phyloP scores from a whole-genome alignment of 2,797 vertebrate species.

The Manis crassicaudata region DNA sequence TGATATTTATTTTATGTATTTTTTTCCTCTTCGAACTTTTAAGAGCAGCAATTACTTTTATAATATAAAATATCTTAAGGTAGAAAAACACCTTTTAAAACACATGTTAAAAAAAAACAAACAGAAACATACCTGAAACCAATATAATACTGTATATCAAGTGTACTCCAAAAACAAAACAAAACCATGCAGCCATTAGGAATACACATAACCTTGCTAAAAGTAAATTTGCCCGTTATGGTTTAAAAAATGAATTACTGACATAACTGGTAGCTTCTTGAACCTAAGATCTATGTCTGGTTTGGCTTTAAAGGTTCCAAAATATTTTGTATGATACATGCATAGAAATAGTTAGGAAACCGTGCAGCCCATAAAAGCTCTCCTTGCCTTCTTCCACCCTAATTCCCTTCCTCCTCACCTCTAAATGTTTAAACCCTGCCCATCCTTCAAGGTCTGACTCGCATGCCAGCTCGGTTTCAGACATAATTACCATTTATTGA shows the following conservation, averaged over 20 bases:
- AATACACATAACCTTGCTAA: background rate
- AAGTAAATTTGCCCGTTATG: background rate
- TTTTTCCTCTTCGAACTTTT: background rate
- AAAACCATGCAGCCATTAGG: background rate
- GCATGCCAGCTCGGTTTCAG: background rate
- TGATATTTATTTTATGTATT: background rate
- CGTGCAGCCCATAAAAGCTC: background rate
- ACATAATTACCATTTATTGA: background rate
- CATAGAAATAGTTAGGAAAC: background rate
- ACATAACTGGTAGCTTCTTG: background rate
- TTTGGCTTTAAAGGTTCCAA: background rate
- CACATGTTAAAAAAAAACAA: background rate
- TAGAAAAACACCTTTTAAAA: constrained; percentile 41
- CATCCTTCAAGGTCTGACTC: background rate
- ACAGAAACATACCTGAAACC: no score
- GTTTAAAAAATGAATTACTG: background rate
- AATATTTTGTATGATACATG: background rate
- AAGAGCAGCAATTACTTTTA: background rate
- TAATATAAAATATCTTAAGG: constrained; percentile 24
- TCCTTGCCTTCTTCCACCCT: background rate
- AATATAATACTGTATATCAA: no score
- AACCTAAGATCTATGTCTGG: background rate
- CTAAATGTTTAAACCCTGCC: background rate
- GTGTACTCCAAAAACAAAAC: no score
- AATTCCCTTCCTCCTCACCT: background rate